Evolutionary conservation across 2,113 vertebrate genomes (phyloP).

Genomic region (Diphyllodes magnificus): DNA sequence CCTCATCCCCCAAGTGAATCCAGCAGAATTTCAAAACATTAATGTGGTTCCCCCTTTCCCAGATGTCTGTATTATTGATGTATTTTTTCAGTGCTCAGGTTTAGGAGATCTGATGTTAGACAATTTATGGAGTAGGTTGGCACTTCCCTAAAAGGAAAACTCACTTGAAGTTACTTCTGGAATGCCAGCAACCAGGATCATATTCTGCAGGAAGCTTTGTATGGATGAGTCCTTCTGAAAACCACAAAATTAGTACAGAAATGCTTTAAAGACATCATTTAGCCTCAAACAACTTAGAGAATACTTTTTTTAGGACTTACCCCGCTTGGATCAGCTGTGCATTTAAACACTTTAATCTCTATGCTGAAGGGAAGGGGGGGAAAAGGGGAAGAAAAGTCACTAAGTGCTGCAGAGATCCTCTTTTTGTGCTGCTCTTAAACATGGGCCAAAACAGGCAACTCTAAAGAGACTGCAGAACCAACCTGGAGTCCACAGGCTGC

Average conservation of each 20-base stretch:
- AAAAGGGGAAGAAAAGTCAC: background rate
- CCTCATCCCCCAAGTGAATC: background rate
- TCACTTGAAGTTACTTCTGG: slow-evolving; percentile 79
- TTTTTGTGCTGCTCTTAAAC: background rate
- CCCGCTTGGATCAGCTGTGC: background rate
- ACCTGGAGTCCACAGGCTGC: slow-evolving; percentile 54
- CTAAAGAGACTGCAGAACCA: background rate
- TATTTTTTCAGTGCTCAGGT: background rate
- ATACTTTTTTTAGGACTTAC: slow-evolving; percentile 12
- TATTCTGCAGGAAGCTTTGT: slow-evolving; percentile 65
- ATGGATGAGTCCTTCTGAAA: slow-evolving; percentile 39
- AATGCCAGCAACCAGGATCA: slow-evolving; percentile 71
- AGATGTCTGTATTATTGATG: background rate
- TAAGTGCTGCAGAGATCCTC: background rate
- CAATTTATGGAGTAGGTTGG: rapidly evolving
- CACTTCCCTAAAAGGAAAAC: background rate
- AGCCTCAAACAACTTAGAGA: background rate
- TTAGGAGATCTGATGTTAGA: background rate
- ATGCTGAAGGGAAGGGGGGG: background rate
- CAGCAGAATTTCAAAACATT: background rate
- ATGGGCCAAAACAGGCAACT: background rate
- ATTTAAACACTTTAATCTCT: slow-evolving; percentile 33
- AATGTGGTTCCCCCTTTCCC: rapidly evolving
- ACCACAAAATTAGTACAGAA: background rate
- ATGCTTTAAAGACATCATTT: background rate